Base-by-base conservation (phyloP, 2,113 vertebrate species). In the Lepus americanus region DNA sequence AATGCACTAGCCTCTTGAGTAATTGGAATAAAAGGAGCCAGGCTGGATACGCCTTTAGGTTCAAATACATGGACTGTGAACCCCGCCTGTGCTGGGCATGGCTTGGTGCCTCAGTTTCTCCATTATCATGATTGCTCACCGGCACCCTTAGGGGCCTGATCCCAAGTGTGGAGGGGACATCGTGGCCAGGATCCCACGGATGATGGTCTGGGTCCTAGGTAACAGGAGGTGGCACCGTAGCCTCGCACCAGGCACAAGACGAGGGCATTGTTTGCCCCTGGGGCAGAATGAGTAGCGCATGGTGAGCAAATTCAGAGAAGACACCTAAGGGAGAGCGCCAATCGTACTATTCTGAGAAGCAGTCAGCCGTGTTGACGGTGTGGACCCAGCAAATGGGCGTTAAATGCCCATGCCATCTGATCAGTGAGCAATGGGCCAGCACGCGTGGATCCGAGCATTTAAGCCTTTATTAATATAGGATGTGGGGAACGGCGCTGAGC, bases 181-280 rank as follows among this genome's bases (percentile, higher is more conserved):
- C 6, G 25, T 10, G 16, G 61, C n/a, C n/a, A 53, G 31, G n/a
- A 19, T 70, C 23, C 5, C 3, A 6, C 53, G 31, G 72, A 44
- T 0, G 7, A 55, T 23, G 39, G 27, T 29, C 14, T 33, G 17
- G 64, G 17, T 33, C 39, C 23, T 5, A 49, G 5, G 14, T 13
- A 51, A 5, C 7, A 16, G 69, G n/a, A 51, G 61, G 55, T 17
- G 2, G 2, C 51, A 4, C 16, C 3, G 8, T 39, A 66, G 59
- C 36, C 9, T 29, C 5, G 6, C 1, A 27, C 10, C 14, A 20
- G 72, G n/a, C 25, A 8, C 2, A 23, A 12, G 16, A 29, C 1
- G 14, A 61, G 5, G 63, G 22, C 0, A 0, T 22, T 55, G 1
- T 78, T 23, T 77, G n/a, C 20, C 11, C 29, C 1, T 44, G 76